Base-by-base conservation (phyloP, 1,140 invertebrate species). In the Steinernema khuongi region DNA sequence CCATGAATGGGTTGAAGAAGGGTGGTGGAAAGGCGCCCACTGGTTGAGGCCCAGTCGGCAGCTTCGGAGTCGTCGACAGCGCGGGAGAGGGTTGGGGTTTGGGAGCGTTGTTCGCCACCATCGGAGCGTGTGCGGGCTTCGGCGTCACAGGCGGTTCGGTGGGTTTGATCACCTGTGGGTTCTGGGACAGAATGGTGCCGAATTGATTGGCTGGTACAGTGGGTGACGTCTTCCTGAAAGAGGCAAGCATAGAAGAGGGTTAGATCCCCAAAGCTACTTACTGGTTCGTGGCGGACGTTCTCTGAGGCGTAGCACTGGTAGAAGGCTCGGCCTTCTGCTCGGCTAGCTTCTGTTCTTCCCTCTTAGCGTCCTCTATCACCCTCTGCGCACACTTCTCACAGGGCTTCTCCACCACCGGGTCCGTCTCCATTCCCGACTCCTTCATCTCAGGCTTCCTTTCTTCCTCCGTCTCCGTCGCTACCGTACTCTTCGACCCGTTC, bases 321-420 rank as follows among this genome's bases (percentile, higher is more conserved):
- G 50, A 60, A 4, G 50, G 7, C 14, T 7, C 50, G 50, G 50
- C 11, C 7, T 60, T 22, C 50, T 22, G 7, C 11, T 60, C 50
- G 14, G 50, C 50, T 22, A n/a, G 14, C 50, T n/a, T 11, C 22
- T 60, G 14, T 22, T 60, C 22, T 22, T 7, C 50, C 50, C 22
- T 7, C 50, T 60, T 26, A 2, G 50, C 50, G 50, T 60, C 50
- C 2, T 60, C 50, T 7, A 60, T 11, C 50, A 22, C 50, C 50
- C 50, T 60, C 50, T 60, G 50, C 11, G 50, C 50, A 22, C 50
- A 60, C 22, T 60, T 60, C 50, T 60, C 50, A 22, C 50, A 60
- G 7, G 50, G 50, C 22, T 60, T 60, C 50, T 60, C 50, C 14
- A 22, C 4, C 14, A 60, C 26, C 50, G 50, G 50, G 50, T 60